A percentile compares a stretch with the other conserved stretches of the same genome.
Conservation (phyloP, 1,140 invertebrate species). For the Tetramorium parvispinum region DNA sequence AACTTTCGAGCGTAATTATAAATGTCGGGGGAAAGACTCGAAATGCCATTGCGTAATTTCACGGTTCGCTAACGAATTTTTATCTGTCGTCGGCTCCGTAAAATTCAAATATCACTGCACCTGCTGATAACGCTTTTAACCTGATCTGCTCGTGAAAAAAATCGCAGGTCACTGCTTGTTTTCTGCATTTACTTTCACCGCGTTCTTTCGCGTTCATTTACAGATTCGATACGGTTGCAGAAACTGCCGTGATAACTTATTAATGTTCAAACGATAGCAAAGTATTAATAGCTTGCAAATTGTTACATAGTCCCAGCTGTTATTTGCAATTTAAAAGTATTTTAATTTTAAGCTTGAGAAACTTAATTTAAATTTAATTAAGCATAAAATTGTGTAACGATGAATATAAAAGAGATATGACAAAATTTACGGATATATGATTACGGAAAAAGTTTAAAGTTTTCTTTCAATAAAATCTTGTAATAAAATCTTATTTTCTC, state of each 20-base stretch:
- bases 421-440: background rate
- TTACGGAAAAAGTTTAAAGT: background rate
- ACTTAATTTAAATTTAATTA: background rate
- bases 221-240: background rate
- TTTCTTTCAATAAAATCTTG: background rate
- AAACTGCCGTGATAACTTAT: background rate
- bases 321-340: background rate
- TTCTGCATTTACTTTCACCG: conserved; percentile 28
- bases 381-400: background rate
- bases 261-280: background rate
- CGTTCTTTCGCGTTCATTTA: background rate
- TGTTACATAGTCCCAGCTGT: background rate
- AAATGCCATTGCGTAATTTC: conserved; percentile 54
- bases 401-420: background rate
- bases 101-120: conserved; percentile 34
- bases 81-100: background rate
- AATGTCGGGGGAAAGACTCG: background rate
- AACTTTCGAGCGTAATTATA: conserved; percentile 7
- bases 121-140: conserved; percentile 23
- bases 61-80: conserved; percentile 42
- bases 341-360: background rate
- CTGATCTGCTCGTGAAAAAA: background rate
- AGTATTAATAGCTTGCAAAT: background rate
- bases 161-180: background rate
- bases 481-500: background rate